A percentile compares a stretch with the other conserved stretches of the same genome.
These are phyloP conservation scores for Caenorhabditis plicata DNA, from an alignment of 2,888 invertebrate genomes.

Conservation along the genomic window DNA sequence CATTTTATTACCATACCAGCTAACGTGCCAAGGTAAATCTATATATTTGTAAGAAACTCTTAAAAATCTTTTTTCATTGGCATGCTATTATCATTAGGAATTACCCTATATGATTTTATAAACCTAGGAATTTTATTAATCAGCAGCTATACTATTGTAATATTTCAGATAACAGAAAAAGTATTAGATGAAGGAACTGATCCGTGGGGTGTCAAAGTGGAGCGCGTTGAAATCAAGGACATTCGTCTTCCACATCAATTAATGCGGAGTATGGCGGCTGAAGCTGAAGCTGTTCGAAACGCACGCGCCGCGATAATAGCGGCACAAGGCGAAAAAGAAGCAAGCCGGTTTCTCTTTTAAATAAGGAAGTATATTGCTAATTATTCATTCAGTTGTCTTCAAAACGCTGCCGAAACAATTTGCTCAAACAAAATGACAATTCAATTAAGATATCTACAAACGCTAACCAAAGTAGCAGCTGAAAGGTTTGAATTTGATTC, in stretches of 20 bases:
- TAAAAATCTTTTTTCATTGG: no score
- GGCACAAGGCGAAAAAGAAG: conserved; percentile 60
- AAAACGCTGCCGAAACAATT: conserved; percentile 92
- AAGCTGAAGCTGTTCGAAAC: conserved; percentile 88
- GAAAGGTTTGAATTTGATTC: conserved; percentile 25
- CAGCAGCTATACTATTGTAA: background rate
- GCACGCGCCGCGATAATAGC: conserved; percentile 73
- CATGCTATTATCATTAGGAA: no score
- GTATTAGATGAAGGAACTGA: conserved; percentile 68
- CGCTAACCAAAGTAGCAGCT: conserved; percentile 50
- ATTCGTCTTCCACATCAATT: conserved; percentile 86
- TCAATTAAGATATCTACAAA: conserved; percentile 80
- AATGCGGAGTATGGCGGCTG: conserved; percentile 92
- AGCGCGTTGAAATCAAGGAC: conserved; percentile 76
- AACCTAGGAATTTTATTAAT: background rate
- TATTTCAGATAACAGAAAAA: conserved; percentile 68
- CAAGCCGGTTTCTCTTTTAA: conserved; percentile 46
- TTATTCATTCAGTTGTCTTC: conserved; percentile 69
- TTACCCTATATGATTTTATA: no score
- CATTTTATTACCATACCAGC: no score
- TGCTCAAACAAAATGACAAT: conserved; percentile 91
- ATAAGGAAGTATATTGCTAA: no score
- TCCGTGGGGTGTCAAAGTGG: conserved; percentile 68
- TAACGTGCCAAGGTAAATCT: no score
- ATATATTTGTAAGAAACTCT: no score